Evolutionary conservation across 2,888 invertebrate genomes (phyloP).

Genomic region (Eudemis profundana): DNA sequence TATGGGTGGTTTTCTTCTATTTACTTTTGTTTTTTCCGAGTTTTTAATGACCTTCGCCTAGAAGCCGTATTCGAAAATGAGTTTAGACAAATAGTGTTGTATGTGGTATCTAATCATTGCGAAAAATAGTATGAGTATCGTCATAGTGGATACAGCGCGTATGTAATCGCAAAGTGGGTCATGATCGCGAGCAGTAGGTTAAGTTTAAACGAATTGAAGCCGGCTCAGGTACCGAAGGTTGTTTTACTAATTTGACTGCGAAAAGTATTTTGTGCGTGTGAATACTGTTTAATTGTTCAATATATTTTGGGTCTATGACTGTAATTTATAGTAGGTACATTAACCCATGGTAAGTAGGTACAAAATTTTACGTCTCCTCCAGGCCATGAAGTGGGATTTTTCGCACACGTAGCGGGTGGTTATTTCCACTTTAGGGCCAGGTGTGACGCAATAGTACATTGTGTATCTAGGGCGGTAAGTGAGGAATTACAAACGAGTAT

Average conservation of each 20-base stretch:
- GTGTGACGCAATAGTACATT: no score
- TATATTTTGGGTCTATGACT: not conserved
- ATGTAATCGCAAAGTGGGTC: constrained; percentile 83
- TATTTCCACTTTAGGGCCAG: no score
- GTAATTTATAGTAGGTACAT: no score
- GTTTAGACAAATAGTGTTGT: constrained; percentile 30
- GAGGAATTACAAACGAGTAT: no score
- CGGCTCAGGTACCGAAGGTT: constrained; percentile 43
- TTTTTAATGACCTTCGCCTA: constrained; percentile 6
- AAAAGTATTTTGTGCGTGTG: constrained; percentile 32
- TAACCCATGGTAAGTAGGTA: no score
- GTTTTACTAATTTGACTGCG: constrained; percentile 35
- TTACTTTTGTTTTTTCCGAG: constrained; percentile 4
- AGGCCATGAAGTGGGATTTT: no score
- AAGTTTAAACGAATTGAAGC: constrained; percentile 76
- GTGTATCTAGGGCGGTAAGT: no score
- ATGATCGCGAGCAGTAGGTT: constrained; percentile 86
- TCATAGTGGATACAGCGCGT: constrained; percentile 61
- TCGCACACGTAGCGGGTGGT: no score
- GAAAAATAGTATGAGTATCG: constrained; percentile 53
- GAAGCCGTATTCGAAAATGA: constrained; percentile 20
- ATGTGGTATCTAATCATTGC: constrained; percentile 50
- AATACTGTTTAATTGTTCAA: not conserved
- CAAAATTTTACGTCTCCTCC: no score
- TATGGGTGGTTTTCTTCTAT: not conserved